phyloP scores from a whole-genome alignment of 1,140 invertebrate genomes.

The Drosophila takahashii region DNA sequence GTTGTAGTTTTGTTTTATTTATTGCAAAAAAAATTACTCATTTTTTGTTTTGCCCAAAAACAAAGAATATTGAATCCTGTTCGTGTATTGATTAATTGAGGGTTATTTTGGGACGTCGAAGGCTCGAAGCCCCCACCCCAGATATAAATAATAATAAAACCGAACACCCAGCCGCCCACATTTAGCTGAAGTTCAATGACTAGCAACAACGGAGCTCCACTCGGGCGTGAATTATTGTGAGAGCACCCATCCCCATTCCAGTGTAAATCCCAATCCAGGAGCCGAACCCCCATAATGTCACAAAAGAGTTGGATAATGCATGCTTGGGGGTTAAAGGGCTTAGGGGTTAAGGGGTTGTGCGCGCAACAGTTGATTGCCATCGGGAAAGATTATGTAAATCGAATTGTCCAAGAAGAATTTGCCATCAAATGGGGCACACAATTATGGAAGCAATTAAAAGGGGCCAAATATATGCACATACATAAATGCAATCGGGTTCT shows the following conservation, averaged over 20 bases:
- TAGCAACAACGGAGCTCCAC: slow-evolving; percentile 66
- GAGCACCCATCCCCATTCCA: slow-evolving; percentile 11
- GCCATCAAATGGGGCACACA: slow-evolving; percentile 53
- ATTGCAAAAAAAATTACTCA: background rate
- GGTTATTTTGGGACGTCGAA: slow-evolving; percentile 50
- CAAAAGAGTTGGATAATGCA: slow-evolving; percentile 61
- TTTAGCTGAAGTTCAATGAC: slow-evolving; percentile 76
- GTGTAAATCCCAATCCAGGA: background rate
- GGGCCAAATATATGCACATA: slow-evolving; percentile 7
- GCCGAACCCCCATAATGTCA: slow-evolving; percentile 35
- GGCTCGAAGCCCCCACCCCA: background rate
- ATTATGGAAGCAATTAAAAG: slow-evolving; percentile 44
- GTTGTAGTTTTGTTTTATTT: background rate
- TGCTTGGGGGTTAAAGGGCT: slow-evolving; percentile 1
- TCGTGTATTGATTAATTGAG: slow-evolving; percentile 63
- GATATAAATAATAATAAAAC: slow-evolving; percentile 26
- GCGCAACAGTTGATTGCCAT: slow-evolving; percentile 75
- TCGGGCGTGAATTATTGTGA: slow-evolving; percentile 73
- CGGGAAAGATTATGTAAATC: slow-evolving; percentile 74
- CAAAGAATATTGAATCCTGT: slow-evolving; percentile 5
- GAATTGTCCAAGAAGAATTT: slow-evolving; percentile 65
- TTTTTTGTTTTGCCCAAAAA: background rate
- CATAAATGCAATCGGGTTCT: background rate
- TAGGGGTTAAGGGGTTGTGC: background rate
- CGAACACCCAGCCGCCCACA: slow-evolving; percentile 17